phyloP scores from a whole-genome alignment of 1,140 invertebrate species.

The Bombus impatiens region DNA sequence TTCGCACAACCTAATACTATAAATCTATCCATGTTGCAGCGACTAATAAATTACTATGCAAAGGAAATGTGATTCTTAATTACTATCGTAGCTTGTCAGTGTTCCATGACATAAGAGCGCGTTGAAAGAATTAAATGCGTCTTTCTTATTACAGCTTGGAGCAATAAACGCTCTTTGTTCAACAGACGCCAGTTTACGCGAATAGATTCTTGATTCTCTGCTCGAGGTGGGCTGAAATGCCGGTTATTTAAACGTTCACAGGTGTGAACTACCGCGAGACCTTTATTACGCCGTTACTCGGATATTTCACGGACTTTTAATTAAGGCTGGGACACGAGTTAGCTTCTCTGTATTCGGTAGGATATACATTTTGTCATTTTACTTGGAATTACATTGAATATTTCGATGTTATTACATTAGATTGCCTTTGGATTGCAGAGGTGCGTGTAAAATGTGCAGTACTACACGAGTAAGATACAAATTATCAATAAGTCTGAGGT shows the following conservation, averaged over 20 bases:
- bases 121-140: background rate
- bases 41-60: too few relatives aligned
- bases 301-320: constrained; percentile 43
- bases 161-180: background rate
- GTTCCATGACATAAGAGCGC: too few relatives aligned
- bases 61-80: too few relatives aligned
- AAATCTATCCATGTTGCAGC: too few relatives aligned
- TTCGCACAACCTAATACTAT: too few relatives aligned
- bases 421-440: background rate
- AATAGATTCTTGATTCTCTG: background rate
- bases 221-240: background rate
- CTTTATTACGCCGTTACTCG: constrained; percentile 17
- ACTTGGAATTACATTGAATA: background rate
- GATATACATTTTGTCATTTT: background rate
- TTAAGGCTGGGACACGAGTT: constrained; percentile 6
- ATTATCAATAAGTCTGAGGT: background rate
- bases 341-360: background rate
- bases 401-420: background rate
- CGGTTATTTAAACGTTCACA: constrained; percentile 41
- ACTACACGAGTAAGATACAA: background rate
- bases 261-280: constrained; percentile 20
- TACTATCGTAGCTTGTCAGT: too few relatives aligned
- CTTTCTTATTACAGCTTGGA: background rate
- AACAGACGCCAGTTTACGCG: background rate
- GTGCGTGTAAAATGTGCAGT: too few relatives aligned